Evolutionary conservation across 2,113 vertebrate species (phyloP).

Genomic region (Oophaga pumilio): DNA sequence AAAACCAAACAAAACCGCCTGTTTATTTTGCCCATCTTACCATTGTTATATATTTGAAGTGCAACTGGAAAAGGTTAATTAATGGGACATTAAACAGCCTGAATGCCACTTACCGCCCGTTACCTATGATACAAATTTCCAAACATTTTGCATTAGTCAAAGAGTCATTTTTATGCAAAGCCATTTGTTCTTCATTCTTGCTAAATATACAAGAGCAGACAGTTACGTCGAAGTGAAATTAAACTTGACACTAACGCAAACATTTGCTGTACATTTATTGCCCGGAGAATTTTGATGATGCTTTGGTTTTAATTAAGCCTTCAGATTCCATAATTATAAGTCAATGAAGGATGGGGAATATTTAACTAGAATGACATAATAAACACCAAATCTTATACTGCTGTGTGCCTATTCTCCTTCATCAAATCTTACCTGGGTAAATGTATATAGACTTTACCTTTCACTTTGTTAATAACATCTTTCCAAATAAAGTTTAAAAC

Average conservation of each 20-base stretch:
- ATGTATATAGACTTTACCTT: slow-evolving; percentile 48
- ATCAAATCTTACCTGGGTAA: slow-evolving; percentile 19
- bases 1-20: slow-evolving; percentile 7
- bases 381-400: slow-evolving; percentile 39
- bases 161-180: slow-evolving; percentile 72
- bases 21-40: slow-evolving; percentile 36
- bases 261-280: slow-evolving; percentile 69
- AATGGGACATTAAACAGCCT: slow-evolving; percentile 74
- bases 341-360: slow-evolving; percentile 53
- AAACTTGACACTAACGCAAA: slow-evolving; percentile 80
- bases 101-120: slow-evolving; percentile 72
- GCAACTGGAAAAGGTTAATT: slow-evolving; percentile 66
- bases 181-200: slow-evolving; percentile 72
- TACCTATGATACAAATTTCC: slow-evolving; percentile 75
- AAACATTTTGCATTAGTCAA: slow-evolving; percentile 73
- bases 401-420: slow-evolving; percentile 9
- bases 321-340: slow-evolving; percentile 56
- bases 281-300: slow-evolving; percentile 76
- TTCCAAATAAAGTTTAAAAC: slow-evolving; percentile 19
- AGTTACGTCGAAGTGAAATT: slow-evolving; percentile 78
- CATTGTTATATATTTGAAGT: slow-evolving; percentile 59
- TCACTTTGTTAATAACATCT: slow-evolving; percentile 35
- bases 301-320: slow-evolving; percentile 77
- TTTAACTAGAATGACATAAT: slow-evolving; percentile 49
- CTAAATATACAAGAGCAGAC: slow-evolving; percentile 59